These are phyloP conservation scores for Spialia ferax DNA, from an alignment of 2,888 invertebrate species.

Conservation along the genomic window DNA sequence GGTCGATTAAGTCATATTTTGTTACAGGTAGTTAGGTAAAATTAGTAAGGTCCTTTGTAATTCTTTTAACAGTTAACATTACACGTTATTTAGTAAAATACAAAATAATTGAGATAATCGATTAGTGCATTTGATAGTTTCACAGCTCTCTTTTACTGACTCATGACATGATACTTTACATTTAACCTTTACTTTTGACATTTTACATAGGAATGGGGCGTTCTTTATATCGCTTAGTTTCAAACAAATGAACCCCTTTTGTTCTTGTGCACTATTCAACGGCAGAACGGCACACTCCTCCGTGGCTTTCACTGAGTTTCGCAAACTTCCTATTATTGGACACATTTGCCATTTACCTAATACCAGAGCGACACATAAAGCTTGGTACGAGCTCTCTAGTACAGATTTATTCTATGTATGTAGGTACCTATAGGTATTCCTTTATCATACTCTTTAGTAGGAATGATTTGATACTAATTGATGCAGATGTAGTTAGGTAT, in stretches of 20 bases:
- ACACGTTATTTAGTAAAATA: too few relatives aligned
- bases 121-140: neutral
- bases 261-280: conserved; percentile 71
- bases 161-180: conserved; percentile 57
- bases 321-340: conserved; percentile 72
- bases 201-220: conserved; percentile 68
- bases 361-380: conserved; percentile 66
- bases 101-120: too few relatives aligned
- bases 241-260: conserved; percentile 80
- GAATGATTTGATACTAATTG: conserved; percentile 21
- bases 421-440: too few relatives aligned
- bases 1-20: too few relatives aligned
- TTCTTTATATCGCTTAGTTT: conserved; percentile 77
- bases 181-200: conserved; percentile 83
- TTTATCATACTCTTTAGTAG: too few relatives aligned
- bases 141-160: conserved; percentile 32
- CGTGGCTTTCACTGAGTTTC: conserved; percentile 74
- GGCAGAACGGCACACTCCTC: conserved; percentile 60
- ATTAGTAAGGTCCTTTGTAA: too few relatives aligned
- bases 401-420: conserved; percentile 65
- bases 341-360: conserved; percentile 75
- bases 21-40: too few relatives aligned
- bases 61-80: too few relatives aligned
- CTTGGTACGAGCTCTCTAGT: conserved; percentile 63
- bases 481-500: conserved; percentile 15